Evolutionary conservation across 2,113 vertebrate species (phyloP).

Genomic region (Mola mola): DNA sequence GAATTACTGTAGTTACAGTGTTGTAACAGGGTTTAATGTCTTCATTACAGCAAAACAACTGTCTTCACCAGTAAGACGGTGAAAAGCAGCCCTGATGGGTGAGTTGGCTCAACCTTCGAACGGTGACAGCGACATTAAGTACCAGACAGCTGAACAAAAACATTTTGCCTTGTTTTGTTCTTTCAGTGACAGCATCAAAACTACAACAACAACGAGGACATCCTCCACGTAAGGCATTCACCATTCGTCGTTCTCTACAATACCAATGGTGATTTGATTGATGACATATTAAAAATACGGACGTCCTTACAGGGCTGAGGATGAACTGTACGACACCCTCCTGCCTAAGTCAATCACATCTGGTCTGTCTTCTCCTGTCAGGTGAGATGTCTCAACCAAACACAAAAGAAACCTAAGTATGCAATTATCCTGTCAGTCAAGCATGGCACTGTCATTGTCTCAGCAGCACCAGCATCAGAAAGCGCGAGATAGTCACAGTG

Average conservation of each 20-base stretch:
- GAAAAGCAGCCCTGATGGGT: conserved; percentile 44
- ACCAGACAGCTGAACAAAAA: not conserved
- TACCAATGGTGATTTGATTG: no score
- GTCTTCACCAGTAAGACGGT: conserved; percentile 45
- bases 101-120: conserved; percentile 23
- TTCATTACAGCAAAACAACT: conserved; percentile 31
- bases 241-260: no score
- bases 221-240: conserved; percentile 47
- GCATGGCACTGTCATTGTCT: not conserved
- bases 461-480: conserved; percentile 34
- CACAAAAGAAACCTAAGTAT: not conserved
- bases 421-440: not conserved
- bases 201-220: conserved; percentile 31
- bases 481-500: conserved; percentile 37
- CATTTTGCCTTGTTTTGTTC: not conserved
- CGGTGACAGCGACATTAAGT: not conserved
- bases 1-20: not conserved
- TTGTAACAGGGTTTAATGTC: not conserved
- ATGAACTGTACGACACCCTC: conserved; percentile 68
- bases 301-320: conserved; percentile 57
- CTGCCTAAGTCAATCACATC: conserved; percentile 60
- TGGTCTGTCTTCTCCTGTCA: conserved; percentile 16
- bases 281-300: no score
- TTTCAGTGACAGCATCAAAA: conserved; percentile 46
- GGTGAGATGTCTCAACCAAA: conserved; percentile 43